Evolutionary conservation across 2,888 invertebrate species (phyloP).

Genomic region (Chloromyia formosa): DNA sequence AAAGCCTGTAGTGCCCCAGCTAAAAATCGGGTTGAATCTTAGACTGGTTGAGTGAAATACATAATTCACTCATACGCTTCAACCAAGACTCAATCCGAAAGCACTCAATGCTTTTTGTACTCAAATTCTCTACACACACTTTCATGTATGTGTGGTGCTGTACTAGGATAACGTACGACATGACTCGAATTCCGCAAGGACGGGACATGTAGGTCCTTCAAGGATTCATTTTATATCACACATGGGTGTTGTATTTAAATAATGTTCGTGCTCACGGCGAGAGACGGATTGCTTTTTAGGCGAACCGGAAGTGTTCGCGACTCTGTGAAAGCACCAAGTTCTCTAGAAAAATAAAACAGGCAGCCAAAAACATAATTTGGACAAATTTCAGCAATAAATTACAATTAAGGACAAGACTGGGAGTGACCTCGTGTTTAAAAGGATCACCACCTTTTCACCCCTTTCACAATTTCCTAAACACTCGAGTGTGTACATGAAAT

Average conservation of each 20-base stretch:
- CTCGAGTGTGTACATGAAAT: neutral
- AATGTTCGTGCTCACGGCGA: neutral
- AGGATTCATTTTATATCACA: neutral
- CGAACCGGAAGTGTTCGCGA: neutral
- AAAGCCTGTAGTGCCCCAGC: neutral
- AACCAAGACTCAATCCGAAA: neutral
- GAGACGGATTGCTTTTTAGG: constrained; percentile 2
- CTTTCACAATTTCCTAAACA: neutral
- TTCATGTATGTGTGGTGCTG: too few relatives aligned
- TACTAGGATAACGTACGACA: too few relatives aligned
- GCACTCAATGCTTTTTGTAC: neutral
- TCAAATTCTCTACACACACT: neutral
- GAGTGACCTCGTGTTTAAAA: neutral
- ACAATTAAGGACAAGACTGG: constrained; percentile 24
- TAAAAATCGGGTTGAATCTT: neutral
- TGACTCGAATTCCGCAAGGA: too few relatives aligned
- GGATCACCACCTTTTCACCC: constrained; percentile 13
- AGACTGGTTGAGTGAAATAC: neutral
- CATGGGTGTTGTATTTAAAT: constrained; percentile 8
- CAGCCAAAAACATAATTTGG: constrained; percentile 40
- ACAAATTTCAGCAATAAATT: constrained; percentile 43
- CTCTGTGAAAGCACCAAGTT: too few relatives aligned
- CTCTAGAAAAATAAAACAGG: neutral
- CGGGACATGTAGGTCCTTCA: too few relatives aligned
- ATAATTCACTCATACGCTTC: neutral